Evolutionary conservation across 2,888 invertebrate species (phyloP).

Genomic region (Dusona sp.): DNA sequence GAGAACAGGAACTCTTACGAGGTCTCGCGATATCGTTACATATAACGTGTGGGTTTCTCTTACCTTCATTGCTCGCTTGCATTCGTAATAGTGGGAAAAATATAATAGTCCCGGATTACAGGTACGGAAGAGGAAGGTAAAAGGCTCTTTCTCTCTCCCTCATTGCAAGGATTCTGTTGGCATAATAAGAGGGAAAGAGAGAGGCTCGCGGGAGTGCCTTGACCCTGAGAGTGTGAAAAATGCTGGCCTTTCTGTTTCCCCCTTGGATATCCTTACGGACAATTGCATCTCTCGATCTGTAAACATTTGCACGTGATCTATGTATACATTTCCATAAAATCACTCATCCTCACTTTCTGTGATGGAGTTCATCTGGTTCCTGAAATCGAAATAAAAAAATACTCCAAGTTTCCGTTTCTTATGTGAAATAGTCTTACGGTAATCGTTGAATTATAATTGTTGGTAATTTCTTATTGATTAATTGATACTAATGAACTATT

Average conservation of each 20-base stretch:
- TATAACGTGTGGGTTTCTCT: conserved; percentile 41
- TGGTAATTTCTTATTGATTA: background rate
- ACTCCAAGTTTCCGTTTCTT: background rate
- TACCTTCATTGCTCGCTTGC: conserved; percentile 33
- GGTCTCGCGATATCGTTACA: conserved; percentile 58
- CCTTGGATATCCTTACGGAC: conserved; percentile 25
- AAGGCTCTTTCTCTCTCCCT: conserved; percentile 27
- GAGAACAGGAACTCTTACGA: conserved; percentile 55
- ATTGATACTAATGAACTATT: background rate
- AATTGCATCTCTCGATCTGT: background rate
- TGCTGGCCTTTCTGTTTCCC: conserved; percentile 54
- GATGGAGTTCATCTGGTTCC: background rate
- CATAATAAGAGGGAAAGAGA: conserved; percentile 28
- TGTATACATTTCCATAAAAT: background rate
- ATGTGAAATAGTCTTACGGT: background rate
- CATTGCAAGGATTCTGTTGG: conserved; percentile 34
- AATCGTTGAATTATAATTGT: background rate
- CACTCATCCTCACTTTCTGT: background rate
- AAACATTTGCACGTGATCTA: background rate
- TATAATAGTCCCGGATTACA: conserved; percentile 56
- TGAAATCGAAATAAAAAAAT: background rate
- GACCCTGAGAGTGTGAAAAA: conserved; percentile 76
- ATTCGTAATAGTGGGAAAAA: conserved; percentile 59
- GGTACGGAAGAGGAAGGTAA: conserved; percentile 58
- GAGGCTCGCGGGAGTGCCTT: conserved; percentile 73